Base-by-base conservation (phyloP, 2,797 vertebrate species). In the Urosaurus nigricauda region DNA sequence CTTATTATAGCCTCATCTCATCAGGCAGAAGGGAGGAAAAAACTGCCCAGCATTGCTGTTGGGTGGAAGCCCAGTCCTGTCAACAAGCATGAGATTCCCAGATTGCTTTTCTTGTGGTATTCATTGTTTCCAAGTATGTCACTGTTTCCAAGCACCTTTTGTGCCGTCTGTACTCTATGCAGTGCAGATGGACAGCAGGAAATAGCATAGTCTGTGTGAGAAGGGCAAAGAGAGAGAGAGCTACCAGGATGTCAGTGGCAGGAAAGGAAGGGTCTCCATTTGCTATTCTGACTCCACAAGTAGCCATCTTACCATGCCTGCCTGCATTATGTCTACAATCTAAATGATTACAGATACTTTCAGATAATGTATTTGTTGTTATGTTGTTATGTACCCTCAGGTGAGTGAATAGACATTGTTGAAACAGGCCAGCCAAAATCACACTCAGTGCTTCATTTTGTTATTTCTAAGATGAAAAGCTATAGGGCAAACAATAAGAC, bases 121-220 rank as follows among this genome's bases (percentile, higher is more conserved):
- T 81, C 77, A 91, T 87, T 14, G 6, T 53, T 92, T 92, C 88
- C 84, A 89, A 90, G 24, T 85, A 56, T 84, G 29, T 26, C 89
- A n/a, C n/a, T 14, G 6, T 53, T 92, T 92, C 88, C 84, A 89
- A 90, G 24, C 84, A 56, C 80, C 4, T 83, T 79, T 71, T 83
- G 78, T 80, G 9, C 35, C 12, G 47, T 89, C 85, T 85, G 21
- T 80, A 83, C 37, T 79, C 29, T 7, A 6, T 19, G 8, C 56
- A 47, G 63, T 82, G 13, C 4, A 92, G 84, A 88, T 85, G 56
- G 85, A 88, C 26, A 90, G 60, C n/a, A 90, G 60, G n/a, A 90
- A 86, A 93, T 90, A 71, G 79, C 43, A 3, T n/a, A 26, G 3
- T 89, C 14, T 71, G 3, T 1, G 12, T 87, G 81, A 92, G 37